phyloP scores from a whole-genome alignment of 2,888 invertebrate species.

The Hermodice carunculata region DNA sequence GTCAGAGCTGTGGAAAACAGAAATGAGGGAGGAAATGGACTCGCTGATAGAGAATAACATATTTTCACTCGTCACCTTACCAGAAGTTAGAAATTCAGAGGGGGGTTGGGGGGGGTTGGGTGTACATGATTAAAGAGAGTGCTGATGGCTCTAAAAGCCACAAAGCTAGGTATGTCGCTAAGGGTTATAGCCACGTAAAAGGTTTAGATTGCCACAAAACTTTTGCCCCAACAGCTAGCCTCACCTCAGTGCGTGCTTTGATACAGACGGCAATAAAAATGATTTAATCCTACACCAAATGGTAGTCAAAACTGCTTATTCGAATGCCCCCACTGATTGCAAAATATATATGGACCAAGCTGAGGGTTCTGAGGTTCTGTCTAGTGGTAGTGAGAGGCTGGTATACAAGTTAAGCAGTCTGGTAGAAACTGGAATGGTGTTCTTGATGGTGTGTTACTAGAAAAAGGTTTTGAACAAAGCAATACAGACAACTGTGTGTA shows the following conservation, averaged over 20 bases:
- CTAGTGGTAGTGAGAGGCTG: constrained; percentile 12
- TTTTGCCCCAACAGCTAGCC: constrained; percentile 39
- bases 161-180: constrained; percentile 40
- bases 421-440: constrained; percentile 38
- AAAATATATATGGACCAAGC: constrained; percentile 39
- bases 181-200: constrained; percentile 35
- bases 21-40: constrained; percentile 8
- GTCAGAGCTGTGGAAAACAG: background rate
- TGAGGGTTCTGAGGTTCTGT: constrained; percentile 24
- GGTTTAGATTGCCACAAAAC: constrained; percentile 42
- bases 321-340: constrained; percentile 40
- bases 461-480: constrained; percentile 16
- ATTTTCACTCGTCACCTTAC: background rate
- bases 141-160: constrained; percentile 21
- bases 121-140: constrained; percentile 24
- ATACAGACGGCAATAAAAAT: constrained; percentile 37
- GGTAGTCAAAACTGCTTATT: constrained; percentile 39
- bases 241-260: constrained; percentile 33
- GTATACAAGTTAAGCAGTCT: constrained; percentile 36
- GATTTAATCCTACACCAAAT: constrained; percentile 36
- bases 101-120: constrained; percentile 8
- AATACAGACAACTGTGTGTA: constrained; percentile 7
- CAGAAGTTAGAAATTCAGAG: background rate
- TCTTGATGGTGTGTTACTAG: constrained; percentile 21
- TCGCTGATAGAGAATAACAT: constrained; percentile 7